These are phyloP conservation scores for Anolis sagrei DNA, from an alignment of 2,113 vertebrate genomes.

Conservation along the genomic window DNA sequence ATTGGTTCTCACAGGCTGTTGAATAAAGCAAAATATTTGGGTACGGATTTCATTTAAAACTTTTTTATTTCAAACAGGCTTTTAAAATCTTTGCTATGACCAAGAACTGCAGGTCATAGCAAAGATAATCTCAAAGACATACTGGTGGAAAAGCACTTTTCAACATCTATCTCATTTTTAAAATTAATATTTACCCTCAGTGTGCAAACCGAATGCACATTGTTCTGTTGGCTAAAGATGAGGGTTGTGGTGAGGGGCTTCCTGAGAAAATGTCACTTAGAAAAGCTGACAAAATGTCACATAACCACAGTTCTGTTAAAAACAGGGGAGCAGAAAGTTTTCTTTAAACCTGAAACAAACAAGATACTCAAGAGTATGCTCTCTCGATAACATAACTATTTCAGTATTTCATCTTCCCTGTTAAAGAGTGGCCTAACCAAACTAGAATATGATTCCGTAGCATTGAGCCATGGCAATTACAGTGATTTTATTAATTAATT, in stretches of 20 bases:
- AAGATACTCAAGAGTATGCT: not conserved
- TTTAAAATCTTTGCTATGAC: not conserved
- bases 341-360: not conserved
- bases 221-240: conserved; percentile 5
- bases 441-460: too few species aligned
- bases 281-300: not conserved
- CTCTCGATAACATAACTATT: not conserved
- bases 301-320: fast-evolving
- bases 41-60: not conserved
- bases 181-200: not conserved
- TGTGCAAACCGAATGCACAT: fast-evolving
- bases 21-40: not conserved
- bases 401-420: not conserved
- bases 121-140: not conserved
- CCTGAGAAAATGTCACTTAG: fast-evolving
- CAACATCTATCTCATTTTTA: not conserved
- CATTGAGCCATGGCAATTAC: too few species aligned
- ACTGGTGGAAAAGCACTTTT: not conserved
- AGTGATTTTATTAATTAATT: too few species aligned
- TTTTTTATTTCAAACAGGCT: not conserved
- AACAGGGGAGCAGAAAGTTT: not conserved
- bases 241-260: not conserved
- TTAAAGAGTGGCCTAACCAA: too few species aligned
- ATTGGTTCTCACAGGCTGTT: not conserved
- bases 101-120: not conserved